These are phyloP conservation scores for Orius insidiosus DNA, from an alignment of 1,140 invertebrate species.

Conservation along the genomic window DNA sequence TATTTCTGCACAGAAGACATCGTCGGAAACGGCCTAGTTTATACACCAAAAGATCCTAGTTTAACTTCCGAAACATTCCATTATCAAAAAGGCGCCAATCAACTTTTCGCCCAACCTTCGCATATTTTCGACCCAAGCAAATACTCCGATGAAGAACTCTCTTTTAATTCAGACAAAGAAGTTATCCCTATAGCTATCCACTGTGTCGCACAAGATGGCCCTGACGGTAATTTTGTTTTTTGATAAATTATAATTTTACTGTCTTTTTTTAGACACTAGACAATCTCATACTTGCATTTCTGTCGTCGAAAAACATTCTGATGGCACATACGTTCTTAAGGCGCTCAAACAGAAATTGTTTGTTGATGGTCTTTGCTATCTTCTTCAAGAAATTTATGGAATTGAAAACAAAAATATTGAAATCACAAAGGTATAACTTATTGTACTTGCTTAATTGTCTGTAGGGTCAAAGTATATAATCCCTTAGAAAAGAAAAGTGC, in stretches of 20 bases:
- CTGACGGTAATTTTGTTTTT: constrained; percentile 32
- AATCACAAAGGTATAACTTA: constrained; percentile 46
- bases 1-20: constrained; percentile 92
- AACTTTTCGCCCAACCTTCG: constrained; percentile 71
- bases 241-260: not conserved
- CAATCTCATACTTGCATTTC: constrained; percentile 93
- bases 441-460: no score
- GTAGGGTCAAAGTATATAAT: no score
- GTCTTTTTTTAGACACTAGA: constrained; percentile 42
- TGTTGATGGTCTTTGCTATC: constrained; percentile 90
- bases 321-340: constrained; percentile 79
- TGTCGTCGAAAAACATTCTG: constrained; percentile 78
- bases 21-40: constrained; percentile 52
- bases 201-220: constrained; percentile 78
- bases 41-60: constrained; percentile 57
- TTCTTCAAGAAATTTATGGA: constrained; percentile 98
- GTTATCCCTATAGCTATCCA: constrained; percentile 85
- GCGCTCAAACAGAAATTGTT: constrained; percentile 96
- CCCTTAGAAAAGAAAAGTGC: no score
- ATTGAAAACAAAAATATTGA: constrained; percentile 95
- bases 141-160: constrained; percentile 68
- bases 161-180: constrained; percentile 70
- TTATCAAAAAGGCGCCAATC: constrained; percentile 85
- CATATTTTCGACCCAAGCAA: constrained; percentile 78
- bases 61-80: constrained; percentile 82